Conservation (phyloP, 1,140 invertebrate species). For the Plectus sambesii region DNA sequence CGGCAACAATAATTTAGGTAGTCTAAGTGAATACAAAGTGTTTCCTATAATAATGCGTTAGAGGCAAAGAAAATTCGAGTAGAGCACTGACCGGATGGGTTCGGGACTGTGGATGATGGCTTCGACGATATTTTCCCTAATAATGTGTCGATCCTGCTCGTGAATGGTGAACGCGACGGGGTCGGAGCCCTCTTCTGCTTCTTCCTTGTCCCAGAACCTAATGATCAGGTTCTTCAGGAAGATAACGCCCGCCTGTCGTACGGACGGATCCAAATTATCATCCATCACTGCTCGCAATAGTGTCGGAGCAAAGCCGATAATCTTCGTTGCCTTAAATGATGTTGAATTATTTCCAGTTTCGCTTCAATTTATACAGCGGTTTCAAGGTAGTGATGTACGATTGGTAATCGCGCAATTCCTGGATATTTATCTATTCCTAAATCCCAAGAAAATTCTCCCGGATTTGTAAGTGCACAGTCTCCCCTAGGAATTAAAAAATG, state of each 20-base stretch:
- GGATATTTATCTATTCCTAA: no score
- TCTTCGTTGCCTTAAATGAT: slow-evolving; percentile 69
- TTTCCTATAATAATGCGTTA: neutral
- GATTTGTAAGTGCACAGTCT: no score
- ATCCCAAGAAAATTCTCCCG: no score
- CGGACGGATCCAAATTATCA: slow-evolving; percentile 72
- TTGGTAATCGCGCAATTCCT: no score
- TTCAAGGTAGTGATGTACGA: no score
- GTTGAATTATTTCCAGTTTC: no score
- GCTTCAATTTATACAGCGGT: neutral
- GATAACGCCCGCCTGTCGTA: slow-evolving; percentile 84
- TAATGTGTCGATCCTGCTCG: slow-evolving; percentile 85
- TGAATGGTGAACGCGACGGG: slow-evolving; percentile 67
- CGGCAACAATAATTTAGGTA: no score
- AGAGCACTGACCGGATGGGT: slow-evolving; percentile 58
- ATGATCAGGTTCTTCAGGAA: slow-evolving; percentile 90
- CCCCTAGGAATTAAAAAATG: no score
- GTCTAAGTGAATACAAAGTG: no score
- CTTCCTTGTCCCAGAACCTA: slow-evolving; percentile 76
- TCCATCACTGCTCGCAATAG: slow-evolving; percentile 85
- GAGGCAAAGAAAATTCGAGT: neutral
- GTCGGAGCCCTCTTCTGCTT: slow-evolving; percentile 52
- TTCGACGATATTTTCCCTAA: slow-evolving; percentile 83
- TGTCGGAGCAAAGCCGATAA: slow-evolving; percentile 84
- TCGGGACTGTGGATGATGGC: slow-evolving; percentile 83